Conservation (phyloP, 2,113 vertebrate genomes). For the Mesoclemmys tuberculata region DNA sequence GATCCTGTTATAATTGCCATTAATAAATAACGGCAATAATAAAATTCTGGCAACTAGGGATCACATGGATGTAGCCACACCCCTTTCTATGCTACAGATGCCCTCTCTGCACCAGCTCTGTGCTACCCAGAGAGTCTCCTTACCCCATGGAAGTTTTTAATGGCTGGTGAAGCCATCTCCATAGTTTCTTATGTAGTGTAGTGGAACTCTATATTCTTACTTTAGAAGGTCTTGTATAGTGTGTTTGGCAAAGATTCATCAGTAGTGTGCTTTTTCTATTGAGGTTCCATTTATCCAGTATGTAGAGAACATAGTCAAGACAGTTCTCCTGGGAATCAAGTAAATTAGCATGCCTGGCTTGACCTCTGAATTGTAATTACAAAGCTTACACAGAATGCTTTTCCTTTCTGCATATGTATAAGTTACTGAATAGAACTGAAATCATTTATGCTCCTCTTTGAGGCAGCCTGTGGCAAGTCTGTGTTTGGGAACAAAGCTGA, state of each 20-base stretch:
- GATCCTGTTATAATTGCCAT: neutral
- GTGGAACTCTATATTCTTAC: neutral
- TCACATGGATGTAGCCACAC: neutral
- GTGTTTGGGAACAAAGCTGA: neutral
- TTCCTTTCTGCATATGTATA: neutral
- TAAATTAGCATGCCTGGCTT: neutral
- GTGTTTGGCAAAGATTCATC: neutral
- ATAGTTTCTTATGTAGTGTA: neutral
- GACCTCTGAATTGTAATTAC: neutral
- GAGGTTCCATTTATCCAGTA: neutral
- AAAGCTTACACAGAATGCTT: neutral
- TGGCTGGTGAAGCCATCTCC: neutral
- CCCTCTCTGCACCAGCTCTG: neutral
- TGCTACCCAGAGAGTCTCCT: neutral
- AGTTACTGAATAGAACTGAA: neutral
- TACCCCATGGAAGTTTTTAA: neutral
- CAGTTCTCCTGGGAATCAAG: neutral
- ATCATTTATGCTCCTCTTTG: neutral
- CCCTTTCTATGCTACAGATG: neutral
- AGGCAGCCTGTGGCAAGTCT: neutral
- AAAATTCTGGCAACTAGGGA: neutral
- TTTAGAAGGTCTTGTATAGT: neutral
- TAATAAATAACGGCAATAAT: neutral
- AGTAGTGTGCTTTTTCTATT: neutral
- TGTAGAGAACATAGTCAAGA: neutral